Percentiles rank a stretch among this genome's conserved stretches.
Conservation (phyloP, 2,797 vertebrate genomes). For the Arctocebus calabarensis region DNA sequence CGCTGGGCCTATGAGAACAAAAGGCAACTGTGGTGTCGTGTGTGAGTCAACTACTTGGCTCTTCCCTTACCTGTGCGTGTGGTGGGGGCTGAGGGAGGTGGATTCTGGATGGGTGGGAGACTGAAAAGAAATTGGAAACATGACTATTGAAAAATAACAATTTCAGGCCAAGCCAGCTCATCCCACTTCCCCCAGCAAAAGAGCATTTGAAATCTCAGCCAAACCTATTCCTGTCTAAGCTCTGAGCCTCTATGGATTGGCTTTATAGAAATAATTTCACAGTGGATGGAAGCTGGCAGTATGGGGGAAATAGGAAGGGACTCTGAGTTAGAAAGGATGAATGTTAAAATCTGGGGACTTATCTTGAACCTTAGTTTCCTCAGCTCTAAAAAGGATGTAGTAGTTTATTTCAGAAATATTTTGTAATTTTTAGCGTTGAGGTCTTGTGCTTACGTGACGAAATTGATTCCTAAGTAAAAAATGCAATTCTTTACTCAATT, state of each 20-base stretch:
- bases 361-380: conserved; percentile 8
- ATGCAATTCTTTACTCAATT: too few relatives aligned
- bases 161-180: conserved; percentile 39
- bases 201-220: conserved; percentile 60
- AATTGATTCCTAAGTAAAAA: too few relatives aligned
- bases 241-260: conserved; percentile 40
- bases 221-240: neutral
- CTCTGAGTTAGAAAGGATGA: neutral
- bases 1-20: conserved; percentile 58
- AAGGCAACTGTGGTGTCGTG: conserved; percentile 9
- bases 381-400: neutral
- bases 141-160: conserved; percentile 57
- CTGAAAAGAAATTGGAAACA: conserved; percentile 62
- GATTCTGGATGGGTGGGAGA: conserved; percentile 54
- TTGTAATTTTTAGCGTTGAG: too few relatives aligned
- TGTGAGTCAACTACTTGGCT: conserved; percentile 71
- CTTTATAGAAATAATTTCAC: conserved; percentile 56
- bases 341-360: conserved; percentile 9
- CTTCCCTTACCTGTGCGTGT: neutral
- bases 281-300: neutral
- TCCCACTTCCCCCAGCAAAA: neutral
- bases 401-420: too few relatives aligned
- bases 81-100: neutral
- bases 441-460: too few relatives aligned
- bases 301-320: neutral